phyloP scores from a whole-genome alignment of 1,140 invertebrate species.

The Eriocheir sinensis region DNA sequence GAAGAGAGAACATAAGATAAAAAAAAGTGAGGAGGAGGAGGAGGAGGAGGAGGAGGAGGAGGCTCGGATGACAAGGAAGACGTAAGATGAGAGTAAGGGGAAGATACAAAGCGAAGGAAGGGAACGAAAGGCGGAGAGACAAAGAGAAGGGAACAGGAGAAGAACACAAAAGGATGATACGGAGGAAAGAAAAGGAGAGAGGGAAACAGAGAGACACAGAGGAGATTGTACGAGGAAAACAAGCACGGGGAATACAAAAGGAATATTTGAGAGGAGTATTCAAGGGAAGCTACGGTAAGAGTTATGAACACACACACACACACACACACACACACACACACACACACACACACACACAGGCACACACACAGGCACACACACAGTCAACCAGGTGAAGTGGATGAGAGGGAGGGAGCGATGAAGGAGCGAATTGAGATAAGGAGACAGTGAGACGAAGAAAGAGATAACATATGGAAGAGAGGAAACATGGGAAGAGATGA shows the following conservation, averaged over 20 bases:
- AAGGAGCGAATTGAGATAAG: too few relatives aligned
- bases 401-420: neutral
- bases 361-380: conserved; percentile 26
- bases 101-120: neutral
- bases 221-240: neutral
- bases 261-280: neutral
- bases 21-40: too few relatives aligned
- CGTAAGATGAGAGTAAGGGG: neutral
- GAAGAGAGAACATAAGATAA: too few relatives aligned
- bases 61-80: too few relatives aligned
- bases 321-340: conserved; percentile 33
- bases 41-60: too few relatives aligned
- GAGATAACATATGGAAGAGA: too few relatives aligned
- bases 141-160: neutral
- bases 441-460: too few relatives aligned
- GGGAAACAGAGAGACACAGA: neutral
- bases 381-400: neutral
- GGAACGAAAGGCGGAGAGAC: neutral
- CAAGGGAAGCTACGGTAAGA: neutral
- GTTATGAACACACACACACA: neutral
- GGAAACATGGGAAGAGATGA: too few relatives aligned
- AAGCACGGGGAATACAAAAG: neutral
- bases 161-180: neutral
- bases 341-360: conserved; percentile 28
- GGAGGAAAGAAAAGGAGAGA: neutral